Evolutionary conservation across 2,113 vertebrate species (phyloP), one percentile per base, ranked within the genome.

Genomic region (Eclectus roratus): DNA sequence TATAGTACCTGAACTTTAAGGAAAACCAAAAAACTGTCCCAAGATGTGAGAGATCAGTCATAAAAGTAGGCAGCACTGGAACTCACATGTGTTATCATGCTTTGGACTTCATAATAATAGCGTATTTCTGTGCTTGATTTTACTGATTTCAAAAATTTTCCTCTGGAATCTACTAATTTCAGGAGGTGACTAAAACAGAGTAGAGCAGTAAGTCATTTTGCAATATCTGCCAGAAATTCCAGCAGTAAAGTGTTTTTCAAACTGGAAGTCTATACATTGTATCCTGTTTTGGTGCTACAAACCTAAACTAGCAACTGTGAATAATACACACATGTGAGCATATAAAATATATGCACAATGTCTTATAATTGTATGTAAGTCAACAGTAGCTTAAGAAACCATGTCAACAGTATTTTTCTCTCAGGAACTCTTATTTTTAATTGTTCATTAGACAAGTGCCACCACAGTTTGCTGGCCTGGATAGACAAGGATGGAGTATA

Each of bases 71-170:
- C 69, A 91, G 28, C 60, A 31, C 56, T 85, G 39, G 52, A 88
- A 89, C 29, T 91, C 23, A 56, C n/a, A 31, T 29, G 9, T 63
- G 27, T 82, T 83, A 44, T 64, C 41, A 37, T 24, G 37, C 85
- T 88, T 91, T 80, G 92, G 65, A 81, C 61, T 93, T 25, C 92
- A 80, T 93, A 61, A 93, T 72, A 93, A 84, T 70, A 90, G 49
- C 4, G 0, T 69, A 35, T 81, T 94, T 95, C 43, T 88, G 46
- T 60, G 39, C 47, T 88, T 78, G 27, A 29, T 53, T 78, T 16
- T 47, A 46, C 25, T 41, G 47, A 52, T 71, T 70, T 81, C 1
- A 60, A 1, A 91, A 65, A 13, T 33, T 86, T 72, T 77, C 52
- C 27, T 64, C 29, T 61, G 20, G 7, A 37, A 70, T n/a, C 47